Evolutionary conservation across 35 echinoderm and acorn worm genomes (phyloP), one percentile per base, ranked within the genome.

Genomic region (Chiridota heheva): DNA sequence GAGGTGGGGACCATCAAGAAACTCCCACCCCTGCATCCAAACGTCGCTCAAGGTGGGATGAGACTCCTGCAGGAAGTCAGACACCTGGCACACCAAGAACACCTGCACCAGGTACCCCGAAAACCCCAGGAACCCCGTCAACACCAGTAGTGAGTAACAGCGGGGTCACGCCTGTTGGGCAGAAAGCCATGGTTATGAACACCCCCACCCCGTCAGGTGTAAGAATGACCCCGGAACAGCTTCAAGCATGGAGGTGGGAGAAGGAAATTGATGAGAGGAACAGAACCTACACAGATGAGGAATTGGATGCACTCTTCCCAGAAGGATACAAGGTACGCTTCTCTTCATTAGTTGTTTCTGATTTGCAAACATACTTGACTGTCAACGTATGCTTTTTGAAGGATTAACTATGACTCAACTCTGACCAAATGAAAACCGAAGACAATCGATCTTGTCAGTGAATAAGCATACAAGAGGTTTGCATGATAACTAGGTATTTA

Each of bases 241-340:
- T 98, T 13, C 95, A 98, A 59, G 95, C 95, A 10, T 98, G 84
- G 84, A 63, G 95, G 49, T 98, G 95, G 95, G 95, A 98, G 95
- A 98, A 98, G 42, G 95, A 98, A 76, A 98, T 98, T 57, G 95
- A 98, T 62, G 89, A 98, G 61, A 88, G 95, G 46, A 98, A 98
- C 69, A 81, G 95, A 81, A 79, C 89, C 1, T 72, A 75, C 55
- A 60, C 84, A 36, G 95, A 98, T 68, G 95, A 98, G 40, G 95
- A 98, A 68, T 62, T 98, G 28, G 95, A 98, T 69, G 74, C 93
- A 1, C 65, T 91, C 63, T 98, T 98, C 42, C 95, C 95, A 42
- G 95, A 98, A 64, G 95, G 95, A 69, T 98, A 98, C 62, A 98
- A 98, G 82, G 92, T 93, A 76, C 79, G n/a, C 37, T n/a, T 35